Evolutionary conservation across 2,113 vertebrate species (phyloP), one percentile per base, ranked within the genome.

Genomic region (Orycteropus afer): DNA sequence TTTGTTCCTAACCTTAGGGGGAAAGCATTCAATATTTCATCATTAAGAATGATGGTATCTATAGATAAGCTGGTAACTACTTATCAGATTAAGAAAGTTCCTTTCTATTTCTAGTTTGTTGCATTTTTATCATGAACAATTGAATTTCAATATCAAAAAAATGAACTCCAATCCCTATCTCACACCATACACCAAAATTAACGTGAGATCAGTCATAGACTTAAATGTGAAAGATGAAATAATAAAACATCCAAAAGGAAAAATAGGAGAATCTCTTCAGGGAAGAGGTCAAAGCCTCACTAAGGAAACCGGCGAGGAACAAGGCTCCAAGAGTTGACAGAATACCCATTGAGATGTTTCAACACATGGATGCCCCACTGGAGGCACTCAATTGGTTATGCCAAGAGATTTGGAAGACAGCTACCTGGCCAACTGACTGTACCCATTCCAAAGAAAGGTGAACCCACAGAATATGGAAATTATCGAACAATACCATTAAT

Each of bases 181-280:
- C n/a, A n/a, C n/a, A 89, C 40, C 63, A 67, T 83, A 86, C 5
- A 79, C 27, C 40, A 83, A 67, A 85, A 83, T 40, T 86, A 87
- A 79, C 47, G 4, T 94, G 57, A 93, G 49, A 80, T 80, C 37
- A 89, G 71, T 63, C 25, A 76, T 65, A 22, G 20, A 73, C 63
- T 47, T 80, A 80, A 93, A 80, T 73, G 14, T 86, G 59, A 90
- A 94, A 69, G 23, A 29, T n/a, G 86, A 83, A 81, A 13, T 37
- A 71, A 69, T 37, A 86, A 69, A 92, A 81, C 51, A 37, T 94
- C 9, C 69, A 63, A 80, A 34, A 79, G 59, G 88, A 95, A 86
- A 93, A 86, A n/a, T 1, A 51, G n/a, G 49, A 51, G 1, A 92
- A 27, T 85, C 25, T 89, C 80, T 89, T 89, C 25, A n/a, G n/a